Evolutionary conservation across 2,888 invertebrate genomes (phyloP), one percentile per base, ranked within the genome.

Genomic region (Timandra comae): DNA sequence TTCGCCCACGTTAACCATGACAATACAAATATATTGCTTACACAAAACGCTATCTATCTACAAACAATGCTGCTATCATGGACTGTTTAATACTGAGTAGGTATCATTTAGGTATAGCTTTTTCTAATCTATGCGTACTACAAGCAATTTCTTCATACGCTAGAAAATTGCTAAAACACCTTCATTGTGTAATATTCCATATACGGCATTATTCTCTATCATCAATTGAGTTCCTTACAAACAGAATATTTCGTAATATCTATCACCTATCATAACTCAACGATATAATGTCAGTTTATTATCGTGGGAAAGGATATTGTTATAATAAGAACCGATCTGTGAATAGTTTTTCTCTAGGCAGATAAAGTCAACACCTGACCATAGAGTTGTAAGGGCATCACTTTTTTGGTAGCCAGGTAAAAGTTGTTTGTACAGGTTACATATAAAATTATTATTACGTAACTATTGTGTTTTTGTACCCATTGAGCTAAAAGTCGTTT

Each of bases 311-410:
- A 59, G 47, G 40, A 56, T 50, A 52, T 61, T 54, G n/a, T 52
- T 52, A 52, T 52, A 50, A 49, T 41, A 53, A 5, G 16, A 51
- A 52, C 49, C 49, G 51, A 48, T 63, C 63, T 64, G 63, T 59
- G 56, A 40, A 46, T 47, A 41, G 45, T 51, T 42, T 45, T 44
- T 53, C 45, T 49, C 46, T 43, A 44, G 52, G 43, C 44, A 61
- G 62, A 71, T 73, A 66, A 66, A 69, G 63, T 65, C 62, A 60
- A 64, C 77, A 75, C 75, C 76, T 75, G 71, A 71, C 66, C 65
- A 52, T 46, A 42, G 39, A 53, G 49, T 52, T 43, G 50, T 46
- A 52, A 53, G 56, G 58, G 54, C 46, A 46, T 46, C 46, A 1
- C 52, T 60, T 61, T 67, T 69, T 61, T 63, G 51, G 69, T 60